Base-by-base conservation (phyloP, 1,140 invertebrate genomes). In the Pissodes strobi region DNA sequence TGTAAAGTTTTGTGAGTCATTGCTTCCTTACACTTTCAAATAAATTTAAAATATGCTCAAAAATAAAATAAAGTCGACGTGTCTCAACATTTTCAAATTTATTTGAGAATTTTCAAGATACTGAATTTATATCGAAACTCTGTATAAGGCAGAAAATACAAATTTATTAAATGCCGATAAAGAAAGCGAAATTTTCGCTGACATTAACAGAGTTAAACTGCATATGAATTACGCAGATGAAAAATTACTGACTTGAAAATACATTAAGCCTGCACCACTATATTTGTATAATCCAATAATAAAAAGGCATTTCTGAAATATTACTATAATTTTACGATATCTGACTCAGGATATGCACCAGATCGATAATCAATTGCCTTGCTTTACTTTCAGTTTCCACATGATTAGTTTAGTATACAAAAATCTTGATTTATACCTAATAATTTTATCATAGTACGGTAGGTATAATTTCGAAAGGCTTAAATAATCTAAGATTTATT, bases 371-470 rank as follows among this genome's bases (percentile, higher is more conserved):
- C 41, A 45, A 45, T 45, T 45, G 17, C 41, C 3, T 45, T 45
- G 41, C 41, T 45, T 45, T 45, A 45, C 41, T 45, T 45, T 45
- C 41, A 12, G 19, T 30, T 52, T 52, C 49, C 49, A 52, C 49
- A 27, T 37, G 49, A 52, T 52, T 37, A 52, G 34, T 52, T 52
- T n/a, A 37, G 2, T 8, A 12, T 5, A n/a, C 18, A 52, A 52
- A 52, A 30, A 12, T 34, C 27, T n/a, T 37, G 49, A 52, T 52
- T 52, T 52, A 52, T 52, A 52, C 13, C 49, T 52, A 52, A 52
- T 52, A 52, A 52, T 52, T 52, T 52, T 52, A 34, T 52, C 27
- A 30, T 30, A 37, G 5, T 27, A 13, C 27, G 17, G 49, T 52
- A 30, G 27, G 34, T 52, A 52, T 37, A 52, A 21, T 52, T 52